Evolutionary conservation across 1,140 invertebrate species (phyloP).

Genomic region (Drosophila punjabiensis): DNA sequence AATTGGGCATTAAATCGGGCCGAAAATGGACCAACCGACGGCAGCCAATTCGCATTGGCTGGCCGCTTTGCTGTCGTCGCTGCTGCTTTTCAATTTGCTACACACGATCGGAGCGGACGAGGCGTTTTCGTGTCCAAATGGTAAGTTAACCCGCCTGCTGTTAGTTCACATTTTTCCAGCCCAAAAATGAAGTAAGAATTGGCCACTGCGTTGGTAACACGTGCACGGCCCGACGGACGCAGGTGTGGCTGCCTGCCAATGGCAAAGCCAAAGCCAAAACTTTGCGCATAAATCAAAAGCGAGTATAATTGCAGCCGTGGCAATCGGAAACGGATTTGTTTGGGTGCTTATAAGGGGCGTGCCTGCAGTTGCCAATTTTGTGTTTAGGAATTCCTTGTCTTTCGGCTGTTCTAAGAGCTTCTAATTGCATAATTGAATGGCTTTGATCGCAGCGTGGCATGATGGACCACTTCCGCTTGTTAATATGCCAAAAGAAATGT

Average conservation of each 20-base stretch:
- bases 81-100: constrained; percentile 57
- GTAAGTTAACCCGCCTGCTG: constrained; percentile 49
- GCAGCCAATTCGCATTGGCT: constrained; percentile 81
- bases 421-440: constrained; percentile 53
- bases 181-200: constrained; percentile 43
- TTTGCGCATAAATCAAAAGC: constrained; percentile 67
- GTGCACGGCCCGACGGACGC: constrained; percentile 55
- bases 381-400: constrained; percentile 33
- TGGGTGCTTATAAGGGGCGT: constrained; percentile 42
- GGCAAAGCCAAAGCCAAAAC: constrained; percentile 26
- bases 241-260: constrained; percentile 57
- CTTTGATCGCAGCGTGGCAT: constrained; percentile 23
- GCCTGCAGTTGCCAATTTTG: constrained; percentile 23
- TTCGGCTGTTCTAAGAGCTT: constrained; percentile 25
- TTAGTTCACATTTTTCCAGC: constrained; percentile 5
- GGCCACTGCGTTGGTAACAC: constrained; percentile 49
- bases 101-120: constrained; percentile 67
- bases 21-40: constrained; percentile 72
- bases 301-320: constrained; percentile 59
- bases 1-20: constrained; percentile 71
- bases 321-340: constrained; percentile 23
- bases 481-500: not conserved
- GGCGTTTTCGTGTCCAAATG: constrained; percentile 79
- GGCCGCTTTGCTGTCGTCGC: constrained; percentile 74
- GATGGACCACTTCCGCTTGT: constrained; percentile 38